Conservation (phyloP, 1,140 invertebrate genomes). For the Saxidomus purpurata region DNA sequence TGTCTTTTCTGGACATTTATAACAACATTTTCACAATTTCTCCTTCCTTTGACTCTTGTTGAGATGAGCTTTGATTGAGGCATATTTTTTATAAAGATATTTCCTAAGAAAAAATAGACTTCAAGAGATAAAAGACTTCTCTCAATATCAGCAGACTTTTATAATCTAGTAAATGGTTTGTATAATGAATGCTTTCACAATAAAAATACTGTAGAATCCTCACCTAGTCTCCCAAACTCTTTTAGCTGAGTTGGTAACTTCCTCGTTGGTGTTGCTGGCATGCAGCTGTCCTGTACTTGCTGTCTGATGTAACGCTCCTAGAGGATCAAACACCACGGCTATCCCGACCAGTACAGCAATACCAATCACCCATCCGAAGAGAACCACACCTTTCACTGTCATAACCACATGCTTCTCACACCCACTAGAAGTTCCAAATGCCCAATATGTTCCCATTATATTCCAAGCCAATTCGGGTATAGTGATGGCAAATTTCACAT, state of each 20-base stretch:
- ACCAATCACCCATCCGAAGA: slow-evolving; percentile 93
- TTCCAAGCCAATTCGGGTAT: slow-evolving; percentile 93
- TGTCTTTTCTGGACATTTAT: too few relatives aligned
- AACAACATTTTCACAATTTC: too few relatives aligned
- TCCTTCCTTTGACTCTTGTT: too few relatives aligned
- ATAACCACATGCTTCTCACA: slow-evolving; percentile 74
- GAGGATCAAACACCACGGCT: slow-evolving; percentile 92
- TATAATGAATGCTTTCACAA: too few relatives aligned
- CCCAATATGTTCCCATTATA: slow-evolving; percentile 93
- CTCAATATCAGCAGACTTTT: too few relatives aligned
- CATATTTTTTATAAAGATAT: too few relatives aligned
- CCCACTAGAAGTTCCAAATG: slow-evolving; percentile 87
- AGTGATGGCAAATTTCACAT: slow-evolving; percentile 88
- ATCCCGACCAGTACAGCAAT: slow-evolving; percentile 91
- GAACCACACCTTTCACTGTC: slow-evolving; percentile 88
- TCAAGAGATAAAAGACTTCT: too few relatives aligned
- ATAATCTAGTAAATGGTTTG: too few relatives aligned
- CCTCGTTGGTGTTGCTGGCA: not conserved
- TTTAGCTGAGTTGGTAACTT: slow-evolving; percentile 31
- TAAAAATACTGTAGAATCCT: too few relatives aligned
- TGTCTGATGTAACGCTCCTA: slow-evolving; percentile 85
- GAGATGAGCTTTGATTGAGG: too few relatives aligned
- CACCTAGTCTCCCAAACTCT: slow-evolving; percentile 88
- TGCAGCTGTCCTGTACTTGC: not conserved
- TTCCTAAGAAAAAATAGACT: too few relatives aligned